A percentile compares a stretch with the other conserved stretches of the same genome.
phyloP scores from a whole-genome alignment of 2,888 invertebrate species.

The Eudemis profundana region DNA sequence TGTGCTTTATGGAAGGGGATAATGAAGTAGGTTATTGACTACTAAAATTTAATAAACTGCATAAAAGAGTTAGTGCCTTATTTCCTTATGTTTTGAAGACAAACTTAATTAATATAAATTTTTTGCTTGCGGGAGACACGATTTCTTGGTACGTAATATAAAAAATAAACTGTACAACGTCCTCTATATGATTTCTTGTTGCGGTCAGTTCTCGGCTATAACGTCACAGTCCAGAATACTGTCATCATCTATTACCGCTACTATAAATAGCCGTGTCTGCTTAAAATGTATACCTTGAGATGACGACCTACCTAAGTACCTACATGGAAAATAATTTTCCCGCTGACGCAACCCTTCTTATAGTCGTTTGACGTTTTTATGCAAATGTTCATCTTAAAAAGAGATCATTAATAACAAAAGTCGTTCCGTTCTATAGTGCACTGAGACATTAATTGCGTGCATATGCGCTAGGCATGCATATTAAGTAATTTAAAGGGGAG shows the following conservation, averaged over 20 bases:
- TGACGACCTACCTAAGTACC: neutral
- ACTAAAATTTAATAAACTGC: neutral
- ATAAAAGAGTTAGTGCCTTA: neutral
- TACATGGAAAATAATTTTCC: no score
- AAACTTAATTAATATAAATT: neutral
- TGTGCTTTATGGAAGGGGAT: neutral
- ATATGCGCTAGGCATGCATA: constrained; percentile 17
- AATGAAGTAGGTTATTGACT: neutral
- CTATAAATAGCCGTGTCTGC: neutral
- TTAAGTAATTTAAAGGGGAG: constrained; percentile 17
- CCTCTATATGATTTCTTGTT: neutral
- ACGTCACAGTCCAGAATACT: neutral
- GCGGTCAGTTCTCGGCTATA: constrained; percentile 4
- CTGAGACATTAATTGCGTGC: constrained; percentile 28
- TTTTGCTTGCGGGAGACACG: neutral
- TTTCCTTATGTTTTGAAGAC: neutral
- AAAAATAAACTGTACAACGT: neutral
- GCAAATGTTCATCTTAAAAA: neutral
- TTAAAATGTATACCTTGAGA: neutral
- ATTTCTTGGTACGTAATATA: neutral
- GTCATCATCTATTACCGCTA: constrained; percentile 8
- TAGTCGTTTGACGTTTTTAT: neutral
- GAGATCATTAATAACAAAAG: neutral
- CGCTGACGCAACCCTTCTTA: no score
- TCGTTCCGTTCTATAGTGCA: neutral